A percentile compares a stretch with the other conserved stretches of the same genome.
Conservation (phyloP, 2,113 vertebrate species). For the Hiodon alosoides region DNA sequence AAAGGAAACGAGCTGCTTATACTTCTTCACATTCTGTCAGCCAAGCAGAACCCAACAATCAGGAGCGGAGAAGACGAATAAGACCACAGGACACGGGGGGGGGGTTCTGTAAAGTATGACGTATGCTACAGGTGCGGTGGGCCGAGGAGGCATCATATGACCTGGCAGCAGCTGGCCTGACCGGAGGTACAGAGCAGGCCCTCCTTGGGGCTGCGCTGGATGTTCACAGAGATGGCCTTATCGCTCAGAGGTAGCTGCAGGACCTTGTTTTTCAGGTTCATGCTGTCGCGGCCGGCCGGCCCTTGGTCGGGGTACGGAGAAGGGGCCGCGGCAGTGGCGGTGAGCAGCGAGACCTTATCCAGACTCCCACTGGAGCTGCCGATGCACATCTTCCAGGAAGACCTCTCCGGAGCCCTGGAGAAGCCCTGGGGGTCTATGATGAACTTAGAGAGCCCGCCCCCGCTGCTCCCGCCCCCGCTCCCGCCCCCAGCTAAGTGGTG, state of each 20-base stretch:
- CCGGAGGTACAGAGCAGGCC: constrained; percentile 81
- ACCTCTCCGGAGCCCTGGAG: constrained; percentile 86
- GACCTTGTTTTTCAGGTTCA: constrained; percentile 82
- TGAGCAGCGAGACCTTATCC: constrained; percentile 58
- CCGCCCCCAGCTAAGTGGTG: constrained; percentile 55
- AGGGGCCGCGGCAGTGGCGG: constrained; percentile 41
- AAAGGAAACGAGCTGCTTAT: constrained; percentile 69
- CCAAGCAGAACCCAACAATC: constrained; percentile 65
- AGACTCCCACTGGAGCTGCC: constrained; percentile 57
- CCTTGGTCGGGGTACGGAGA: constrained; percentile 73
- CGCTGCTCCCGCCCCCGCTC: constrained; percentile 17
- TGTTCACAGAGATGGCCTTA: constrained; percentile 96
- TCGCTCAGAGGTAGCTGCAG: constrained; percentile 98
- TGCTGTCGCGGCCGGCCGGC: constrained; percentile 59
- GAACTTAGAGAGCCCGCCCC: constrained; percentile 55
- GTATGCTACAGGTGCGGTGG: constrained; percentile 41
- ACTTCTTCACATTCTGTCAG: constrained; percentile 70
- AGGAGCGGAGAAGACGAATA: constrained; percentile 35
- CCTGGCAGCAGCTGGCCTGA: constrained; percentile 91
- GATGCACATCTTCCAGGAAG: constrained; percentile 88
- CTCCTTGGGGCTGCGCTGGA: constrained; percentile 85
- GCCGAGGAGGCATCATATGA: constrained; percentile 69
- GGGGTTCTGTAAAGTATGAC: constrained; percentile 38
- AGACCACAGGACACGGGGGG: constrained; percentile 17
- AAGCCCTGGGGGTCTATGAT: constrained; percentile 76